These are phyloP conservation scores for Ommatoiulus sabulosus DNA, from an alignment of 2,888 invertebrate genomes.

Conservation along the genomic window DNA sequence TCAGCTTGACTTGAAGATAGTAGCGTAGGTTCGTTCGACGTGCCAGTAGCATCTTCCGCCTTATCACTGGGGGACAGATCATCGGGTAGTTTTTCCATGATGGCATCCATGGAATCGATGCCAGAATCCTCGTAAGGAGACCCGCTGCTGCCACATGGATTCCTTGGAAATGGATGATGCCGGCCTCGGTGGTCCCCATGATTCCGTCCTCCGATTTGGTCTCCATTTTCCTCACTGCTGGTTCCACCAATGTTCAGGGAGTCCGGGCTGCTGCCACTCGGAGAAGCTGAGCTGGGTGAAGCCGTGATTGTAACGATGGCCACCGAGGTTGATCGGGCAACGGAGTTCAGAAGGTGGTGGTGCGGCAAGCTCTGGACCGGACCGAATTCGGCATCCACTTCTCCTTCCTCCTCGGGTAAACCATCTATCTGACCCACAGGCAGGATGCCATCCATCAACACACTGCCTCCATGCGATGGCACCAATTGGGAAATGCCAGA, in stretches of 20 bases:
- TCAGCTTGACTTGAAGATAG: too few species aligned
- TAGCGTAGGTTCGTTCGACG: too few species aligned
- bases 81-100: slow-evolving; percentile 80
- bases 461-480: background rate
- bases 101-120: slow-evolving; percentile 91
- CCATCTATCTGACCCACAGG: background rate
- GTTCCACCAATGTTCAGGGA: slow-evolving; percentile 56
- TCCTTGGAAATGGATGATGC: slow-evolving; percentile 50
- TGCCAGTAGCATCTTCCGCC: background rate
- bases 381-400: slow-evolving; percentile 57
- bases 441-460: background rate
- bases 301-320: background rate
- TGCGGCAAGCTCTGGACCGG: slow-evolving; percentile 52
- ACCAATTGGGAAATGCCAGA: background rate
- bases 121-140: slow-evolving; percentile 87
- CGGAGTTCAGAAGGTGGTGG: background rate
- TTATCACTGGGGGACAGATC: slow-evolving; percentile 50
- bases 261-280: slow-evolving; percentile 56
- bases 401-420: slow-evolving; percentile 58
- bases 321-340: slow-evolving; percentile 23
- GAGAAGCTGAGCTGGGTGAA: slow-evolving; percentile 53
- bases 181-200: slow-evolving; percentile 76
- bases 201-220: slow-evolving; percentile 67
- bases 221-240: slow-evolving; percentile 59
- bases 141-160: slow-evolving; percentile 60